Percentiles rank a stretch among this genome's conserved stretches.
Evolutionary conservation across 1,140 invertebrate genomes (phyloP).

Genomic region (Arctopsyche grandis): DNA sequence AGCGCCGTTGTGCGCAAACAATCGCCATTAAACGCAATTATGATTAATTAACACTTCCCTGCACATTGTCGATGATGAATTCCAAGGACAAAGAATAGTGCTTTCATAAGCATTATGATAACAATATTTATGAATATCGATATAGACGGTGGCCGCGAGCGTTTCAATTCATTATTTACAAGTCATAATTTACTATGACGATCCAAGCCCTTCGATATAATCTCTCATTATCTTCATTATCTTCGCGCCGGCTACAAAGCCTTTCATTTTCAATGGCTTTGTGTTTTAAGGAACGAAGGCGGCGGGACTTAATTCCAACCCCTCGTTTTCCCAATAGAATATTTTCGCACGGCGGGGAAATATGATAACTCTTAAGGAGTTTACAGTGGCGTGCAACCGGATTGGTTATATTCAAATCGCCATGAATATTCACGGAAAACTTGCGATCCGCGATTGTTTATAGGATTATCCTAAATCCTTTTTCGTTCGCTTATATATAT

Average conservation of each 20-base stretch:
- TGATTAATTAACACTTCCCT: conserved; percentile 15
- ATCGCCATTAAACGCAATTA: not conserved
- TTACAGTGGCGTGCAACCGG: conserved; percentile 17
- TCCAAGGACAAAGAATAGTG: not conserved
- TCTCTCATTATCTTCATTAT: conserved; percentile 50
- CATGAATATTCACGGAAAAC: conserved; percentile 51
- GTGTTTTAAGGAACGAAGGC: conserved; percentile 25
- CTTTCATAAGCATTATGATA: not conserved
- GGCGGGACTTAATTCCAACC: conserved; percentile 41
- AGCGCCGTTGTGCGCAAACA: too few species aligned
- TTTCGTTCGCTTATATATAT: conserved; percentile 30
- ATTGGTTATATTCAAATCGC: conserved; percentile 31
- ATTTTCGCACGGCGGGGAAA: conserved; percentile 40
- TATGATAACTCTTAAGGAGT: conserved; percentile 47
- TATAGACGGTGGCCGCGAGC: not conserved
- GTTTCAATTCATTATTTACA: conserved; percentile 43
- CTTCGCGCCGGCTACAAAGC: conserved; percentile 42
- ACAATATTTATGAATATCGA: not conserved
- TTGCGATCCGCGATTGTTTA: conserved; percentile 52
- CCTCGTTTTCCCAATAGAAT: conserved; percentile 34
- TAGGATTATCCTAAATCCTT: conserved; percentile 52
- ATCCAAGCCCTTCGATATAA: conserved; percentile 43
- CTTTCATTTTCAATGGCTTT: conserved; percentile 47
- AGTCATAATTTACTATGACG: conserved; percentile 44
- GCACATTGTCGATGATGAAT: not conserved